These are phyloP conservation scores for Lepus oiostolus DNA, from an alignment of 2,797 vertebrate genomes.

Conservation along the genomic window DNA sequence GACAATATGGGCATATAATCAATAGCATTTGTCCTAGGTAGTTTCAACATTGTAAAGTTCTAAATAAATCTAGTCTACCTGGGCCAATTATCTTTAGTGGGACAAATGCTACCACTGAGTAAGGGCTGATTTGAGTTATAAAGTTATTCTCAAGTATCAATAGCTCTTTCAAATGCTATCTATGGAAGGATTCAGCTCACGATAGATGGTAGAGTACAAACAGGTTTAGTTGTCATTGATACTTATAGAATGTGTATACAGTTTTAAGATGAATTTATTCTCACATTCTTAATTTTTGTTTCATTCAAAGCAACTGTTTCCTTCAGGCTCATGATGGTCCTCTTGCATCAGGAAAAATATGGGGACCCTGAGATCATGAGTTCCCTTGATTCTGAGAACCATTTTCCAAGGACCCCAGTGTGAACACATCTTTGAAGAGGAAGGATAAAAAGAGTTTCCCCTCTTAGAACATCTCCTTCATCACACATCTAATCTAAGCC, in stretches of 20 bases:
- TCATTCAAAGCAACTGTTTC: background rate
- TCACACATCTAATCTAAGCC: slow-evolving; percentile 18
- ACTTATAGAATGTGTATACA: background rate
- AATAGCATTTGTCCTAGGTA: background rate
- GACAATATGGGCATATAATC: background rate
- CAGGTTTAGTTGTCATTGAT: background rate
- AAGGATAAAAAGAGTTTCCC: background rate
- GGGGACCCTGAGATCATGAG: background rate
- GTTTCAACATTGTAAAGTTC: background rate
- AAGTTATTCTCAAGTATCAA: background rate
- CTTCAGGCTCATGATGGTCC: background rate
- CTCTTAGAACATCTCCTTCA: background rate
- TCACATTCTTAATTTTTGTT: background rate
- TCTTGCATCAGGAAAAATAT: background rate
- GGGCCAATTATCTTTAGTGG: background rate
- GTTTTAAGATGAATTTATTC: background rate
- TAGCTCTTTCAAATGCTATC: background rate
- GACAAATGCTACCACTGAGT: background rate
- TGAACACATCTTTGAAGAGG: background rate
- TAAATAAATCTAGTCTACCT: background rate
- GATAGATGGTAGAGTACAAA: background rate
- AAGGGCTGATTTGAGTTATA: background rate
- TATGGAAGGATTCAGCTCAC: background rate
- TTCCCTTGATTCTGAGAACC: background rate
- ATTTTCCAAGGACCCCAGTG: background rate